Base-by-base conservation (phyloP, 2,888 invertebrate species). In the Bombylius major region DNA sequence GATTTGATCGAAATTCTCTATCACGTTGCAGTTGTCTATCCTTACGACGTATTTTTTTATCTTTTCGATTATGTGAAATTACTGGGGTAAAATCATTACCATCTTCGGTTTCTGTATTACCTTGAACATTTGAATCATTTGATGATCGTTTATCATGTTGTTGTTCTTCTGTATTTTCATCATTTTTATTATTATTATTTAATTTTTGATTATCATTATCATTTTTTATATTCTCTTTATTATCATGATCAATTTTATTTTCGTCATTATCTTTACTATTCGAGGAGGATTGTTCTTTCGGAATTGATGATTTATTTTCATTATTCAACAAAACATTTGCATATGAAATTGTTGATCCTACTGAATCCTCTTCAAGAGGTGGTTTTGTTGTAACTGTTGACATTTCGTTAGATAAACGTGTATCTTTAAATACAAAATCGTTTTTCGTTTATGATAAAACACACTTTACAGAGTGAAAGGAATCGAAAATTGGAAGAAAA, bases 271-370 rank as follows among this genome's bases (percentile, higher is more conserved):
- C 36, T 13, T 50, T 55, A 31, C 5, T 6, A 44, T 44, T 13
- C n/a, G 44, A 44, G 7, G 44, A 44, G 7, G 44, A 65, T 78
- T 78, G 55, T 23, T 23, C 2, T 2, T 23, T 23, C 23, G 23
- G 23, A 23, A 2, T 23, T 23, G 3, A 8, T 32, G n/a, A 31
- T 14, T 54, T 54, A 9, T n/a, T 69, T 76, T 77, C 68, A 32
- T 82, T 79, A 77, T 83, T 82, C 69, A 83, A 78, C 68, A 86
- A 83, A 63, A 84, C 81, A 70, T 77, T 83, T 64, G 86, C 86
- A 74, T 86, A 86, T 55, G 86, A 85, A 67, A 11, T 42, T 42
- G 39, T 42, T 8, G 36, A 8, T 6, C 36, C 6, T 36, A 9
- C 9, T 36, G 36, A 36, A 36, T 36, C 36, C 36, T 36, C 36